Base-by-base conservation (phyloP, 2,888 invertebrate species). In the Apamea epomidion region DNA sequence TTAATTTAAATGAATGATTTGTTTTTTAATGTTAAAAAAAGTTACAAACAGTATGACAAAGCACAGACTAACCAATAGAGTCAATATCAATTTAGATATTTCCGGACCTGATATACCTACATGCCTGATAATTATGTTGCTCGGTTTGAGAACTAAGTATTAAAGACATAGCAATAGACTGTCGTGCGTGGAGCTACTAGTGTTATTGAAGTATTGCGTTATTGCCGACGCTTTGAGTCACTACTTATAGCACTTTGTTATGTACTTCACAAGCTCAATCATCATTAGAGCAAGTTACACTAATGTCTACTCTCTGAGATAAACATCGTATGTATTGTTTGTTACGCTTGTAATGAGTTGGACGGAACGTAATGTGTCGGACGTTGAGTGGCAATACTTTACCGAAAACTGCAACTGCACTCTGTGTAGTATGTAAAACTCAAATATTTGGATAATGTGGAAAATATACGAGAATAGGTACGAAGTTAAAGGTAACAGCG, bases 241-340 rank as follows among this genome's bases (percentile, higher is more conserved):
- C n/a, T 51, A 37, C 37, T 21, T 32, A 12, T 25, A 51, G 76
- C 45, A 58, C 48, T 58, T 48, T 67, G 58, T 58, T 37, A 67
- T 60, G n/a, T 58, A 67, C n/a, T 76, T 25, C 21, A 29, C 29
- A 76, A 64, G 77, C 76, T 51, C 62, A 37, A 74, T 76, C 51
- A 75, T 64, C 76, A 77, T 77, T 65, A 77, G 51, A 54, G 14
- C 29, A 54, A 42, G 25, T 54, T 29, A 64, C 48, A 48, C 37
- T 37, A 78, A 51, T 60, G 81, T 48, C 29, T 25, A 42, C 14
- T 32, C 45, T 76, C 14, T n/a, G 62, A 32, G 7, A 54, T 70
- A 64, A 51, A 64, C 42, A 54, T 69, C 8, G 32, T n/a, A 58
- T 18, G 42, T 42, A 29, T 18, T 42, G 62, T 64, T 64, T n/a